A percentile compares a stretch with the other conserved stretches of the same genome.
phyloP scores from a whole-genome alignment of 2,888 invertebrate genomes.

The Heliconius erato region DNA sequence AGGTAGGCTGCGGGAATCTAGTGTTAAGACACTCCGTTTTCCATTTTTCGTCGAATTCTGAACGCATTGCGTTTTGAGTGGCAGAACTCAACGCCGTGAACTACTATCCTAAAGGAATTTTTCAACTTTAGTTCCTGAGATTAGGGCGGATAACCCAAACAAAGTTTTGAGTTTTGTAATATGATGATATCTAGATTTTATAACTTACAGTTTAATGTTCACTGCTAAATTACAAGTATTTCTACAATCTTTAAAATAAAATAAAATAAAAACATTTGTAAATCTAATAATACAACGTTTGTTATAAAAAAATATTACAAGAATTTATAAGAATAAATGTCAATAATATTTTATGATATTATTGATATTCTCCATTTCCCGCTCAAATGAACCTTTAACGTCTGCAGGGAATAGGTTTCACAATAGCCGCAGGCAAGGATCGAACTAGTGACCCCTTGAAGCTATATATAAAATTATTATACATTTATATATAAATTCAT shows the following conservation, averaged over 20 bases:
- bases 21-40: not conserved
- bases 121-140: too few relatives aligned
- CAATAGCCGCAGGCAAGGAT: slow-evolving; percentile 16
- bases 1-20: not conserved
- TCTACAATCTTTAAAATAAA: too few relatives aligned
- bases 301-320: not conserved
- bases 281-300: not conserved
- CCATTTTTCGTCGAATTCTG: too few relatives aligned
- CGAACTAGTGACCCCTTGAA: slow-evolving; percentile 12
- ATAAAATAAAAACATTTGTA: not conserved
- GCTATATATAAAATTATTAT: not conserved
- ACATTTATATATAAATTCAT: not conserved
- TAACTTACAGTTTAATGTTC: too few relatives aligned
- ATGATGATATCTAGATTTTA: too few relatives aligned
- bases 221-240: too few relatives aligned
- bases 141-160: too few relatives aligned
- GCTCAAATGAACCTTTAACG: slow-evolving; percentile 8
- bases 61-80: too few relatives aligned
- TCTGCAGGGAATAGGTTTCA: slow-evolving; percentile 13
- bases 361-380: slow-evolving; percentile 13
- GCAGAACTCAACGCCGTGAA: too few relatives aligned
- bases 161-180: too few relatives aligned
- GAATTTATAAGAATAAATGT: not conserved
- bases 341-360: not conserved
- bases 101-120: too few relatives aligned